A percentile compares a stretch with the other conserved stretches of the same genome.
These are phyloP conservation scores for Drosophila mercatorum DNA, from an alignment of 2,888 invertebrate species.

Conservation along the genomic window DNA sequence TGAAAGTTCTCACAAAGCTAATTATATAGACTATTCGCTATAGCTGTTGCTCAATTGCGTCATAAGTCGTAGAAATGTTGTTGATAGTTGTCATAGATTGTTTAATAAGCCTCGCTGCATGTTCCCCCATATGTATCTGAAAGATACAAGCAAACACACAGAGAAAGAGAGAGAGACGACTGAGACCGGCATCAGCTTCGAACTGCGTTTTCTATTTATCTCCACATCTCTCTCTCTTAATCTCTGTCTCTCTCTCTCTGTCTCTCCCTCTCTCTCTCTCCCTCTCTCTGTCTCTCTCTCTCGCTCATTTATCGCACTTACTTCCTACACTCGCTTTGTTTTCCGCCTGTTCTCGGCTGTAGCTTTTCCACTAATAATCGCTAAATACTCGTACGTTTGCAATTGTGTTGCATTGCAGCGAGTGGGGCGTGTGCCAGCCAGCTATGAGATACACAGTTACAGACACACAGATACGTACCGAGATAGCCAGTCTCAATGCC, in stretches of 20 bases:
- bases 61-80: conserved; percentile 56
- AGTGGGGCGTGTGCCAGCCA: conserved; percentile 47
- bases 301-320: conserved; percentile 45
- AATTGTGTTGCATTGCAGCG: conserved; percentile 72
- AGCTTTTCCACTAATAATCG: conserved; percentile 67
- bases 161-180: conserved; percentile 1
- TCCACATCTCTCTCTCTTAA: not conserved
- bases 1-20: conserved; percentile 42
- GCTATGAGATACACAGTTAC: conserved; percentile 35
- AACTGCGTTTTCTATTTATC: conserved; percentile 45
- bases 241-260: not conserved
- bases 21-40: conserved; percentile 65
- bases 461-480: conserved; percentile 18
- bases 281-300: conserved; percentile 13
- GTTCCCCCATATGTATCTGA: conserved; percentile 27
- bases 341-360: conserved; percentile 27
- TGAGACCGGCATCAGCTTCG: conserved; percentile 57
- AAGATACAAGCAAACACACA: conserved; percentile 28
- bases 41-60: conserved; percentile 63
- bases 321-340: conserved; percentile 50
- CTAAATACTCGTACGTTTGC: conserved; percentile 63
- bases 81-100: conserved; percentile 68
- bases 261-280: not conserved
- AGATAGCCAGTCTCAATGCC: conserved; percentile 65
- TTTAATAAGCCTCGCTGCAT: conserved; percentile 55